phyloP scores from a whole-genome alignment of 1,140 invertebrate genomes.

The Ceratosolen solmsi region DNA sequence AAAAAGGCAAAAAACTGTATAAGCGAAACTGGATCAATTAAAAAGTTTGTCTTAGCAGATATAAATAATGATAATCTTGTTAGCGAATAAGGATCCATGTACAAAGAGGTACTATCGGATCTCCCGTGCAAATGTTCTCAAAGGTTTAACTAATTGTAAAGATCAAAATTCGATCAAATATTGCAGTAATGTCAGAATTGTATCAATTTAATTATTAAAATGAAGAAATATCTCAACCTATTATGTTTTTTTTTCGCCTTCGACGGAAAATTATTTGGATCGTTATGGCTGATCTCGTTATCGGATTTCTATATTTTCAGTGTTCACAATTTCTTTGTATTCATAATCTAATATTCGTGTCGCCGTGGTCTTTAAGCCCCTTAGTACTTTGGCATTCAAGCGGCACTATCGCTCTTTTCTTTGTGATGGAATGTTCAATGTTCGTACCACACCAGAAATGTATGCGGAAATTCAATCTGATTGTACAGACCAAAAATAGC shows the following conservation, averaged over 20 bases:
- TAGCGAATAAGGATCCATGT: too few species aligned
- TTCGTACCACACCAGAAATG: background rate
- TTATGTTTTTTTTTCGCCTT: background rate
- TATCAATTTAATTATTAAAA: background rate
- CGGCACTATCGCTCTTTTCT: background rate
- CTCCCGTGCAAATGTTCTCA: too few species aligned
- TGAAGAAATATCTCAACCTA: background rate
- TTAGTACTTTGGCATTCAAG: background rate
- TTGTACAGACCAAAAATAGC: background rate
- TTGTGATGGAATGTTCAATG: background rate
- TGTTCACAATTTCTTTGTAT: background rate
- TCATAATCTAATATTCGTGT: background rate
- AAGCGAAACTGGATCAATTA: too few species aligned
- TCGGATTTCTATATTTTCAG: conserved; percentile 47
- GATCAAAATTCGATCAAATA: too few species aligned
- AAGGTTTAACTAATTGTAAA: too few species aligned
- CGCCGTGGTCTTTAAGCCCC: background rate
- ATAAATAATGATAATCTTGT: too few species aligned
- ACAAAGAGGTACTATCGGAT: too few species aligned
- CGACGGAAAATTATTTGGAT: conserved; percentile 16
- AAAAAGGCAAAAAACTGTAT: too few species aligned
- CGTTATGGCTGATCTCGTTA: conserved; percentile 31
- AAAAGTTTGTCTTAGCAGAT: too few species aligned
- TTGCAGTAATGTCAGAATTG: background rate
- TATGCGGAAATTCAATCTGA: background rate